These are phyloP conservation scores for Synergus itoensis DNA, from an alignment of 2,888 invertebrate genomes.

Conservation along the genomic window DNA sequence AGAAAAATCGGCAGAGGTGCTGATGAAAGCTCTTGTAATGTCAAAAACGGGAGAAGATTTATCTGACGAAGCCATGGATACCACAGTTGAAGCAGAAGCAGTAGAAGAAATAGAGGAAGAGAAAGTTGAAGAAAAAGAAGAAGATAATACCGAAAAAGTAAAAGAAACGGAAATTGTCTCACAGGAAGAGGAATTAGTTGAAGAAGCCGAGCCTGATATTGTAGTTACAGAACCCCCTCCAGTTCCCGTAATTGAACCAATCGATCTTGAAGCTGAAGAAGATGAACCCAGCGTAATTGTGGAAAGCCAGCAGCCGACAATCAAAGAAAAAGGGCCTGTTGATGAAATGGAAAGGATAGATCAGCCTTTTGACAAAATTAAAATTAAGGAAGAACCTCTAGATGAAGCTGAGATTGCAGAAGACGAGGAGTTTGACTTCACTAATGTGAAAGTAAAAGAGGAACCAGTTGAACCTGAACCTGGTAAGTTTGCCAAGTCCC, in stretches of 20 bases:
- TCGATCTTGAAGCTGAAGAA: constrained; percentile 36
- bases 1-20: constrained; percentile 41
- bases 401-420: constrained; percentile 37
- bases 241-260: constrained; percentile 34
- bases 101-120: constrained; percentile 46
- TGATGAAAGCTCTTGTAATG: constrained; percentile 48
- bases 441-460: constrained; percentile 40
- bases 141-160: constrained; percentile 37
- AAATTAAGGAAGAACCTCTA: constrained; percentile 51
- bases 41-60: constrained; percentile 33
- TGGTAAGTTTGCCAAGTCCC: constrained; percentile 40
- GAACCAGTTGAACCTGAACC: constrained; percentile 50
- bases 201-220: constrained; percentile 36
- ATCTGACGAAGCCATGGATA: constrained; percentile 16
- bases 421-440: constrained; percentile 37
- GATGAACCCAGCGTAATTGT: constrained; percentile 36
- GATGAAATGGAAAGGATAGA: constrained; percentile 18
- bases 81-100: background rate
- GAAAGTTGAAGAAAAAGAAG: constrained; percentile 8
- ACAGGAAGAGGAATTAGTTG: constrained; percentile 31
- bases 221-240: constrained; percentile 36
- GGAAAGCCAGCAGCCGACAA: constrained; percentile 18
- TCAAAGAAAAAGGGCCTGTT: constrained; percentile 30
- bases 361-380: constrained; percentile 34
- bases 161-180: constrained; percentile 44